Evolutionary conservation across 2,113 vertebrate genomes (phyloP).

Genomic region (Saimiri boliviensis): DNA sequence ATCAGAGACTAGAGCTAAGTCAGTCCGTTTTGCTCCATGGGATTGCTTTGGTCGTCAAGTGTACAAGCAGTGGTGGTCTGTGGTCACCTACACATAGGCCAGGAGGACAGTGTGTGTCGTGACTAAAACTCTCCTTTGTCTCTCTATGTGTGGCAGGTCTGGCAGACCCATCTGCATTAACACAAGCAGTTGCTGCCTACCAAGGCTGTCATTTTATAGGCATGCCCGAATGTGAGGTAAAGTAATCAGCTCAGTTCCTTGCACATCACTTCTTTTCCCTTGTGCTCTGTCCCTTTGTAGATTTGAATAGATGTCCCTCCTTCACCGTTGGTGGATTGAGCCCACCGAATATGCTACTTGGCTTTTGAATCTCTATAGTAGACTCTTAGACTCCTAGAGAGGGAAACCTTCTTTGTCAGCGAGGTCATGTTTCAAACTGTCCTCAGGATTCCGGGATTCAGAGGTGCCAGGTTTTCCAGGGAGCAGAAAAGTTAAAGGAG

Average conservation of each 20-base stretch:
- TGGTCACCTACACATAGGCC: not conserved
- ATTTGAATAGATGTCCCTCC: not conserved
- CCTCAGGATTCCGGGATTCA: not conserved
- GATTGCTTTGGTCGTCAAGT: not conserved
- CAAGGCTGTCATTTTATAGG: conserved; percentile 98
- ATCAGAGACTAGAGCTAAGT: not conserved
- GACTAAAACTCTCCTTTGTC: conserved; percentile 27
- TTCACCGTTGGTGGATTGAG: not conserved
- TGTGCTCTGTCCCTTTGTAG: not conserved
- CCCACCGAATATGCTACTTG: not conserved
- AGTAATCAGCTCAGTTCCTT: not conserved
- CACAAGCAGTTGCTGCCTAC: conserved; percentile 95
- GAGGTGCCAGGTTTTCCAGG: not conserved
- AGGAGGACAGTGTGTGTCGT: not conserved
- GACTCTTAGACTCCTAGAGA: not conserved
- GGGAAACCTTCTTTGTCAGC: not conserved
- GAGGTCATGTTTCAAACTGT: not conserved
- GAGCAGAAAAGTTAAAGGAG: not conserved
- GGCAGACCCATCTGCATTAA: conserved; percentile 93
- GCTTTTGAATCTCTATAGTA: not conserved
- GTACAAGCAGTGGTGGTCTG: not conserved
- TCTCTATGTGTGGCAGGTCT: conserved; percentile 85
- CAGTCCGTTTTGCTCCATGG: not conserved
- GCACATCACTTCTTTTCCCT: not conserved
- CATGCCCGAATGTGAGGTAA: conserved; percentile 99